Percentiles rank a stretch among this genome's conserved stretches.
phyloP scores from a whole-genome alignment of 2,888 invertebrate genomes.

The Macrosoma leucophasiata region DNA sequence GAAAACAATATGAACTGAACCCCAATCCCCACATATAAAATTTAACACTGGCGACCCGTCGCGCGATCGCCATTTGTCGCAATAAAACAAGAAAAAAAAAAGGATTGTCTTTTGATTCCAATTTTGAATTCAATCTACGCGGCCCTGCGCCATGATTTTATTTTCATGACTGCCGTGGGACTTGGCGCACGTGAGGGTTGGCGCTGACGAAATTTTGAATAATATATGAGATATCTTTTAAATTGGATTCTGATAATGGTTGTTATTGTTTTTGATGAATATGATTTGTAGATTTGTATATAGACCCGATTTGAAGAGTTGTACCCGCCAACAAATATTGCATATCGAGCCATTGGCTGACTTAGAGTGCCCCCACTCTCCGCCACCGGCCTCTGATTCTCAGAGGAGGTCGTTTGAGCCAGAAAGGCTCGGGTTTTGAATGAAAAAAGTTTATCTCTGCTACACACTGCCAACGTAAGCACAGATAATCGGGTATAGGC shows the following conservation, averaged over 20 bases:
- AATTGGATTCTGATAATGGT: constrained; percentile 39
- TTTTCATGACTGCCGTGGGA: constrained; percentile 70
- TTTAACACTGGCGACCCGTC: constrained; percentile 53
- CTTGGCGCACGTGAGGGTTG: constrained; percentile 35
- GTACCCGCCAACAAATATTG: neutral
- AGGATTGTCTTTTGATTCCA: constrained; percentile 71
- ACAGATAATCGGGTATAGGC: no score
- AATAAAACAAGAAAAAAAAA: constrained; percentile 64
- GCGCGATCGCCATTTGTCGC: constrained; percentile 52
- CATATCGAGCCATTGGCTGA: no score
- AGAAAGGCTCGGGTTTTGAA: no score
- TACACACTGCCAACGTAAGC: no score
- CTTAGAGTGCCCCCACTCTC: no score
- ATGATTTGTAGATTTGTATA: constrained; percentile 1
- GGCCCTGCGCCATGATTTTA: constrained; percentile 70
- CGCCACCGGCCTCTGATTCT: no score
- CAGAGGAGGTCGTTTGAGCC: no score
- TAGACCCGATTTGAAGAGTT: neutral
- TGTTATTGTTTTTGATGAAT: constrained; percentile 27
- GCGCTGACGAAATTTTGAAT: constrained; percentile 47
- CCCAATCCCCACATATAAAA: no score
- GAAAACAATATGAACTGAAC: no score
- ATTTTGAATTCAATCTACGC: constrained; percentile 71
- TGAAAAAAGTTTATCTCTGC: no score
- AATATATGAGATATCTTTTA: constrained; percentile 58